Base-by-base conservation (phyloP, 2,113 vertebrate species). In the Ovis canadensis region DNA sequence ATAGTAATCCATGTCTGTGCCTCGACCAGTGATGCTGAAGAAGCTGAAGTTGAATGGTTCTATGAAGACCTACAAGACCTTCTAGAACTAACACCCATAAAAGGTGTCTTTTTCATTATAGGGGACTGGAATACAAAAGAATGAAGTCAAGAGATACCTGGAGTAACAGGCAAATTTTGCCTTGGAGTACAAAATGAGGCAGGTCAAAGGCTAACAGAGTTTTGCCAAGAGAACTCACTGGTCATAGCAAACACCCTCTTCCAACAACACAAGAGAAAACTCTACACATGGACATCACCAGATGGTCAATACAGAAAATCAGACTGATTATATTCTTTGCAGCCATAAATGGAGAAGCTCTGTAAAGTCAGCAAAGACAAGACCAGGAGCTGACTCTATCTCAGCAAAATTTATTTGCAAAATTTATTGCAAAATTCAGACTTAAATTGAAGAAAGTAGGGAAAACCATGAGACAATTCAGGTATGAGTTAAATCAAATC, bases 341-440 rank as follows among this genome's bases (percentile, higher is more conserved):
- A 36, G n/a, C 64, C n/a, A 71, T 12, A 71, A 9, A 71, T 71
- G 64, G 19, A 71, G 64, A 71, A 36, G 64, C n/a, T 71, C 64
- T 71, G 0, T 36, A 71, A 3, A 36, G n/a, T 71, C 9, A 71
- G 64, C 64, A 71, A 71, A 36, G 19, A 71, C 19, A 71, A 71
- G 64, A 36, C 33, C 0, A 0, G n/a, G 33, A 36, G 8, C 17
- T 67, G 64, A 36, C 33, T 67, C 2, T 67, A 10, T 5, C 64
- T 67, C 33, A 67, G 36, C 36, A 36, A 36, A 36, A 36, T 36
- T 36, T 36, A 36, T 36, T 36, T 36, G 36, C 36, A 36, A 36
- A 36, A 36, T 36, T 36, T 67, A 67, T 67, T 67, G 8, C 64
- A 67, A 67, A 67, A 67, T 67, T 67, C 64, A 67, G 64, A 36